These are phyloP conservation scores for Seriola dumerili DNA, from an alignment of 2,113 vertebrate genomes.

Conservation along the genomic window DNA sequence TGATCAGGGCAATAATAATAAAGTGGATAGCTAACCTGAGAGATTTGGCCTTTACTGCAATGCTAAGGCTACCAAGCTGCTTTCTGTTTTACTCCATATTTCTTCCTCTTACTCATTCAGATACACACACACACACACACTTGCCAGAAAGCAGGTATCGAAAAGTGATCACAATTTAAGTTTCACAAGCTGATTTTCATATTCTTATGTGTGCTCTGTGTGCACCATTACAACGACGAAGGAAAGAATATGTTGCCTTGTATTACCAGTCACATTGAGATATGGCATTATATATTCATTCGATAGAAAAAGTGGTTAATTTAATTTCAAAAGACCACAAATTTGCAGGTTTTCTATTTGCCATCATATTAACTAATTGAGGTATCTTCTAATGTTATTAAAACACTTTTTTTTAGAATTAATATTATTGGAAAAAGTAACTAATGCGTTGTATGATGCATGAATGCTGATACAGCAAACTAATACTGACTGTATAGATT, in stretches of 20 bases:
- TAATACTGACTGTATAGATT: neutral
- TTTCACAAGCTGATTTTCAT: too few species aligned
- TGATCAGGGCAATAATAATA: conserved; percentile 69
- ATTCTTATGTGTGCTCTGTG: neutral
- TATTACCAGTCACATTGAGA: neutral
- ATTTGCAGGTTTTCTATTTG: too few species aligned
- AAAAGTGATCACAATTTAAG: too few species aligned
- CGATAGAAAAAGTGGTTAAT: too few species aligned
- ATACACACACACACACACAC: neutral
- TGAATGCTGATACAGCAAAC: neutral
- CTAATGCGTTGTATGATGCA: neutral
- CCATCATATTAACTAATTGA: too few species aligned
- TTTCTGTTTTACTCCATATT: conserved; percentile 29
- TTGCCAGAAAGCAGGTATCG: too few species aligned
- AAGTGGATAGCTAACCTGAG: conserved; percentile 59
- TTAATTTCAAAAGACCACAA: too few species aligned
- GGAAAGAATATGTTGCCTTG: neutral
- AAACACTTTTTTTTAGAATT: neutral
- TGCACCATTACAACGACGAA: neutral
- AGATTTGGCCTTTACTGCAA: conserved; percentile 60
- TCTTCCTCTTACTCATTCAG: neutral
- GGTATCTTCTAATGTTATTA: neutral
- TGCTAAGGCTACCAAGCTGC: conserved; percentile 44
- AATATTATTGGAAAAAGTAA: neutral
- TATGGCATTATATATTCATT: neutral